These are phyloP conservation scores for Chloebia gouldiae DNA, from an alignment of 2,113 vertebrate genomes.

Conservation along the genomic window DNA sequence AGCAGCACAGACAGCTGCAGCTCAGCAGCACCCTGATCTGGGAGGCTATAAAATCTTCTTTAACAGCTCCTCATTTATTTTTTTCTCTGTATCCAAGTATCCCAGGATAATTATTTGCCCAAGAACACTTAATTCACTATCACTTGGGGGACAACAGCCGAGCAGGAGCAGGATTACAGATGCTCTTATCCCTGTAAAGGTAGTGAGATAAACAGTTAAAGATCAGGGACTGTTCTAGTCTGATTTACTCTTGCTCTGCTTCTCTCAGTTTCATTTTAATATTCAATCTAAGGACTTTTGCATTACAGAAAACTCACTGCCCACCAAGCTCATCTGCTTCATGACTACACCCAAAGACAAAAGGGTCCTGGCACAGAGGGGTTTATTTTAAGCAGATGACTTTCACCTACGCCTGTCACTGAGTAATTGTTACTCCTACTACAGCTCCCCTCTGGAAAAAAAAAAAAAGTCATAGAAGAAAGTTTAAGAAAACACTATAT, in stretches of 20 bases:
- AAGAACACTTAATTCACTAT: not conserved
- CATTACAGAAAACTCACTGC: not conserved
- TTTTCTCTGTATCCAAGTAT: not conserved
- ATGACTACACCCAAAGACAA: not conserved
- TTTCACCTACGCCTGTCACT: constrained; percentile 13
- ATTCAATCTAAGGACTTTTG: not conserved
- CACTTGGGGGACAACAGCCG: not conserved
- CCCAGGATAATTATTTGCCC: not conserved
- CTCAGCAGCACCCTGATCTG: not conserved
- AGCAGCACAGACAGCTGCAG: not conserved
- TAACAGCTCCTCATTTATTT: not conserved
- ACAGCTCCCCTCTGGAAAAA: not conserved
- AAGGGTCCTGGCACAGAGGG: not conserved
- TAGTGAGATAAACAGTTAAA: not conserved
- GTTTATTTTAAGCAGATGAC: constrained; percentile 9
- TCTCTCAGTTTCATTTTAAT: not conserved
- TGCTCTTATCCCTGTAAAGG: not conserved
- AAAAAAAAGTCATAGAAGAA: not conserved
- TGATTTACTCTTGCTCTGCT: not conserved
- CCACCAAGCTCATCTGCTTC: not conserved
- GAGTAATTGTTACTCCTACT: not conserved
- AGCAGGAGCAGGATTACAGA: not conserved
- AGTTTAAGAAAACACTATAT: not conserved
- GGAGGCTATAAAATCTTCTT: not conserved
- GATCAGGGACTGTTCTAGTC: not conserved